Conservation (phyloP, 2,113 vertebrate genomes). For the Meles meles region DNA sequence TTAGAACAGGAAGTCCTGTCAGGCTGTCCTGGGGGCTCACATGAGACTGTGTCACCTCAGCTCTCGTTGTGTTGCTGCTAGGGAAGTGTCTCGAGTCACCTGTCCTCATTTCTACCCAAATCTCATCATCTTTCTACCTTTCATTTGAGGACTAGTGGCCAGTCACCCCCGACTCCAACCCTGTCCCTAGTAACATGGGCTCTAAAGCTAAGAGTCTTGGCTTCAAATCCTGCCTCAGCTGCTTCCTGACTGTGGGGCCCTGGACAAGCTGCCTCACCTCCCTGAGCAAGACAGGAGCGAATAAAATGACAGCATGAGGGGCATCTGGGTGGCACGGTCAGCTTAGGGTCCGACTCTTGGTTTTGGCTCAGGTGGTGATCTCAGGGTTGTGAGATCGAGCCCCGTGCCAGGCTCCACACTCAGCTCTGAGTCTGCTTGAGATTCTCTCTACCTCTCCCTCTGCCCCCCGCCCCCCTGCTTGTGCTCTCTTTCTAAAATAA, state of each 20-base stretch:
- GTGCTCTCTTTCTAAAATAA: not conserved
- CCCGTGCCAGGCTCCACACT: not conserved
- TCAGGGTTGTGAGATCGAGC: not conserved
- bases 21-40: not conserved
- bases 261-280: not conserved
- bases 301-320: not conserved
- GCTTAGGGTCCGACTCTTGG: not conserved
- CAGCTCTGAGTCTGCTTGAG: not conserved
- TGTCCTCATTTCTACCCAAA: not conserved
- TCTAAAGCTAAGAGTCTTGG: not conserved
- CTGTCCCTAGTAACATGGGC: not conserved
- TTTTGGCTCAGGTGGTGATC: not conserved
- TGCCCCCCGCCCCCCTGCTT: not conserved
- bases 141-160: not conserved
- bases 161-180: not conserved
- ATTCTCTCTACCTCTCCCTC: not conserved
- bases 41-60: constrained; percentile 35
- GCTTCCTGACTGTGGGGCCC: not conserved
- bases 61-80: not conserved
- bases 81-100: not conserved
- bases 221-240: not conserved
- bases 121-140: not conserved
- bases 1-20: constrained; percentile 42
- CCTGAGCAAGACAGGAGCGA: not conserved
- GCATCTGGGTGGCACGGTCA: not conserved